phyloP scores from a whole-genome alignment of 2,113 vertebrate species.

The Alouatta palliata region DNA sequence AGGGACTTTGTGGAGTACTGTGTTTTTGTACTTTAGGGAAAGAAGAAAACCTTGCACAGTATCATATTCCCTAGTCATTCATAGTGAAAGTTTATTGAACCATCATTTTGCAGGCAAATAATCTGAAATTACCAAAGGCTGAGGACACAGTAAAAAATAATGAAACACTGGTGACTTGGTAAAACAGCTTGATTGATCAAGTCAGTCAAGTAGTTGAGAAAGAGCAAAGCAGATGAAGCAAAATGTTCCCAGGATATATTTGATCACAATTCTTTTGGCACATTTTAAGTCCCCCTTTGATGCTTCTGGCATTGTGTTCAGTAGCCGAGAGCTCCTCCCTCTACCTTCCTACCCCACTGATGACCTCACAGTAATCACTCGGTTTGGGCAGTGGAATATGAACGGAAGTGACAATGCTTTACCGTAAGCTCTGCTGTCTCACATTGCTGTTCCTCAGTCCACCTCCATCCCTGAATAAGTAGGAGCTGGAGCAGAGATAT shows the following conservation, averaged over 20 bases:
- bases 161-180: not conserved
- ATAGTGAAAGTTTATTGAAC: not conserved
- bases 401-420: not conserved
- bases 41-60: not conserved
- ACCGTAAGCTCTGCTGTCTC: not conserved
- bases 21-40: not conserved
- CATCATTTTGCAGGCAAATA: slow-evolving; percentile 34
- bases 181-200: not conserved
- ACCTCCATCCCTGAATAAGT: not conserved
- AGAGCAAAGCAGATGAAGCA: not conserved
- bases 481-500: not conserved
- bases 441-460: not conserved
- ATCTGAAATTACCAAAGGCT: slow-evolving; percentile 10
- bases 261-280: not conserved
- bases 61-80: not conserved
- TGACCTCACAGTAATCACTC: not conserved
- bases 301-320: not conserved
- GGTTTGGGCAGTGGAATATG: not conserved
- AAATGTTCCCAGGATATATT: not conserved
- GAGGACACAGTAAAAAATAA: slow-evolving; percentile 9
- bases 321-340: not conserved
- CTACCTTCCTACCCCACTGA: not conserved
- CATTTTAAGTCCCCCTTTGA: not conserved
- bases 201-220: not conserved
- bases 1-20: not conserved